phyloP scores from a whole-genome alignment of 2,113 vertebrate species.

The Oryzias melastigma region DNA sequence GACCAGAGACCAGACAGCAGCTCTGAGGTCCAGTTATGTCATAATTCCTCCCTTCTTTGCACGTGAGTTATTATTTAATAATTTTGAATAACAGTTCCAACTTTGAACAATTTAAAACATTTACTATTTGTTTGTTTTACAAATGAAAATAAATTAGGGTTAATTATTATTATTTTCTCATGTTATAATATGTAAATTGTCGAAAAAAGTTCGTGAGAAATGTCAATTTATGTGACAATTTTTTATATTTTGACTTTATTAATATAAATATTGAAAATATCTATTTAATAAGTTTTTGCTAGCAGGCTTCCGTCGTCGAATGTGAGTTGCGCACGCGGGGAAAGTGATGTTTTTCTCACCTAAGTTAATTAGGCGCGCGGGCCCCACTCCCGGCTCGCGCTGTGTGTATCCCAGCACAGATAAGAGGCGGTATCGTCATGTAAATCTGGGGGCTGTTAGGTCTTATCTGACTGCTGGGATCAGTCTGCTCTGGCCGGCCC shows the following conservation, averaged over 20 bases:
- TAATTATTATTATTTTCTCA: no score
- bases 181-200: background rate
- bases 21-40: slow-evolving; percentile 37
- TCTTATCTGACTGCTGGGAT: slow-evolving; percentile 46
- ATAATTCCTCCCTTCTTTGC: background rate
- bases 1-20: slow-evolving; percentile 14
- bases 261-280: no score
- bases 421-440: slow-evolving; percentile 43
- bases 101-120: background rate
- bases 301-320: slow-evolving; percentile 5
- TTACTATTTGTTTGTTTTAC: no score
- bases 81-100: background rate
- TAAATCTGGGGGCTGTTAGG: slow-evolving; percentile 43
- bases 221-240: background rate
- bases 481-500: background rate
- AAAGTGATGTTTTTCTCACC: slow-evolving; percentile 62
- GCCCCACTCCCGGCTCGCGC: background rate
- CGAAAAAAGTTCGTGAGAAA: background rate
- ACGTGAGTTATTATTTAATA: background rate
- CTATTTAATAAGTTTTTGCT: background rate
- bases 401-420: slow-evolving; percentile 28
- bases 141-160: no score
- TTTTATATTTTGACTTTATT: no score
- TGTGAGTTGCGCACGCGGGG: slow-evolving; percentile 44
- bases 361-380: slow-evolving; percentile 46